Conservation (phyloP, 1,140 invertebrate genomes). For the Caenorhabditis brenneri region DNA sequence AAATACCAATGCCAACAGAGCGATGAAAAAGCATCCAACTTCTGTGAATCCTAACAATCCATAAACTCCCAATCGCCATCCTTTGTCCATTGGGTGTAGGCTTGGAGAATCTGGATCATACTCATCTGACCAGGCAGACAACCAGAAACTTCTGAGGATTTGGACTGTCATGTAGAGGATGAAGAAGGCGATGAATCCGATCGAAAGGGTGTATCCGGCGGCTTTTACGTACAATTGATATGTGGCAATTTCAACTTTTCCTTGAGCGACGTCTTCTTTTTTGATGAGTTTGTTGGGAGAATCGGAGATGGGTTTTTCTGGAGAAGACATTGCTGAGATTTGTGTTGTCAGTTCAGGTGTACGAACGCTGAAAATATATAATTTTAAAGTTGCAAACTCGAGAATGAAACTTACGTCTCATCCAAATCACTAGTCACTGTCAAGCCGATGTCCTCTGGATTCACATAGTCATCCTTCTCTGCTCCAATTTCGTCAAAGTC, state of each 20-base stretch:
- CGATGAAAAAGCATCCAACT: conserved; percentile 45
- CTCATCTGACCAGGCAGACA: conserved; percentile 60
- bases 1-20: conserved; percentile 56
- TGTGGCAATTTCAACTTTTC: conserved; percentile 56
- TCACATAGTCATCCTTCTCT: background rate
- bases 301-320: background rate
- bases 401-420: conserved; percentile 39
- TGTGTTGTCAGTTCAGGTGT: conserved; percentile 42
- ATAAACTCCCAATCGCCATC: conserved; percentile 62
- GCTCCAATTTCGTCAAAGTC: conserved; percentile 41
- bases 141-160: conserved; percentile 58
- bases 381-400: background rate
- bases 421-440: conserved; percentile 14
- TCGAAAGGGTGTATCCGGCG: conserved; percentile 49
- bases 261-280: conserved; percentile 58
- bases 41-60: conserved; percentile 66
- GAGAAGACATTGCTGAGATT: conserved; percentile 47
- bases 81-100: conserved; percentile 25
- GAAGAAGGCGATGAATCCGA: conserved; percentile 55
- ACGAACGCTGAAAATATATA: conserved; percentile 19
- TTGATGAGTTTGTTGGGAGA: conserved; percentile 50
- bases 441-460: background rate
- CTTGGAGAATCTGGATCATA: conserved; percentile 43
- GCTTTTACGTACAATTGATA: conserved; percentile 59
- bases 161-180: conserved; percentile 52